Conservation (phyloP, 2,797 vertebrate species). For the Alosa sapidissima region DNA sequence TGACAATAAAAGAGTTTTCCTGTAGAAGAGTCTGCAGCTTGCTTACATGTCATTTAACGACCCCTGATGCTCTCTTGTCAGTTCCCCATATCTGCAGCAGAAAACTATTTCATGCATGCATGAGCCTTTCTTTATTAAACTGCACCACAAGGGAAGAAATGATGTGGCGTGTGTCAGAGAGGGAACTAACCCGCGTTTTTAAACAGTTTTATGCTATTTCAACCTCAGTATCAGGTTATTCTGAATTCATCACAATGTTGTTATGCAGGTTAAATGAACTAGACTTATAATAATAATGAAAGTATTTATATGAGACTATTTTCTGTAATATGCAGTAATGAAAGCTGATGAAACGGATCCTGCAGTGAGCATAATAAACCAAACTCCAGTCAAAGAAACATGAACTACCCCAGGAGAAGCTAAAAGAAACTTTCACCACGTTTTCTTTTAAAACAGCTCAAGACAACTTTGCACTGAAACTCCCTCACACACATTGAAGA, state of each 20-base stretch:
- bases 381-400: neutral
- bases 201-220: constrained; percentile 2
- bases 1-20: neutral
- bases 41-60: neutral
- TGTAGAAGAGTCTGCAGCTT: constrained; percentile 1
- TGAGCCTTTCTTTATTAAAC: neutral
- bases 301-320: neutral
- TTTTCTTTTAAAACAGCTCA: neutral
- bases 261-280: neutral
- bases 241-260: neutral
- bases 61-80: neutral
- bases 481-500: neutral
- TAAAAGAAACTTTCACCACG: neutral
- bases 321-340: neutral
- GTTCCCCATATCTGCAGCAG: neutral
- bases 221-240: neutral
- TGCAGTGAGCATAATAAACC: neutral
- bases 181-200: neutral
- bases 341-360: neutral
- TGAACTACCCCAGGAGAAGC: neutral
- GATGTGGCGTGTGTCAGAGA: neutral
- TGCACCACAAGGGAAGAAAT: neutral
- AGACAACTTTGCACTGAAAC: neutral
- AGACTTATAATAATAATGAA: neutral
- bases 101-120: constrained; percentile 15